These are phyloP conservation scores for Acrocephalus scirpaceus DNA, from an alignment of 2,797 vertebrate species.

Conservation along the genomic window DNA sequence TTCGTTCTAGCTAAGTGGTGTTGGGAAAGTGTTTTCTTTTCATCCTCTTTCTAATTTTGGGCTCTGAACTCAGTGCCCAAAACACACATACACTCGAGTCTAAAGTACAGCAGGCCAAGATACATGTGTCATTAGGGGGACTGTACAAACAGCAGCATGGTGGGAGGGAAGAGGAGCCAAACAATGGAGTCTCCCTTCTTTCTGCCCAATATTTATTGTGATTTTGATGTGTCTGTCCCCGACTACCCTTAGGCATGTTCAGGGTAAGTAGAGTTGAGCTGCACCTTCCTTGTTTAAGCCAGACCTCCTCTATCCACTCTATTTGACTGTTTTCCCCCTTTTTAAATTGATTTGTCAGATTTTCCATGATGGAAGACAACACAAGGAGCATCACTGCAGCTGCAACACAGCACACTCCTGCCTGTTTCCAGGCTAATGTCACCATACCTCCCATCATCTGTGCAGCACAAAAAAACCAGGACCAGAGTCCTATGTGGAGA, in stretches of 20 bases:
- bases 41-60: conserved; percentile 17
- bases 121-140: not conserved
- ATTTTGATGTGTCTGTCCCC: not conserved
- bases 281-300: not conserved
- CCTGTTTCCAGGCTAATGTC: not conserved
- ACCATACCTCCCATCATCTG: not conserved
- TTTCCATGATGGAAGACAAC: not conserved
- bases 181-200: not conserved
- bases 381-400: not conserved
- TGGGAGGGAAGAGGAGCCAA: not conserved
- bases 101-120: not conserved
- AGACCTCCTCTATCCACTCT: not conserved
- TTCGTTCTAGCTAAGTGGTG: not conserved
- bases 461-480: not conserved
- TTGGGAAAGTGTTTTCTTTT: conserved; percentile 3
- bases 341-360: not conserved
- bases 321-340: not conserved
- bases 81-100: not conserved
- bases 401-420: not conserved
- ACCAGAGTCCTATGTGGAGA: not conserved
- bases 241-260: not conserved
- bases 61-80: not conserved
- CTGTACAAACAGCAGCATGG: not conserved
- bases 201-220: not conserved
- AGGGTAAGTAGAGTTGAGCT: not conserved